phyloP scores from a whole-genome alignment of 2,113 vertebrate species.

The Colistium nudipinnis region DNA sequence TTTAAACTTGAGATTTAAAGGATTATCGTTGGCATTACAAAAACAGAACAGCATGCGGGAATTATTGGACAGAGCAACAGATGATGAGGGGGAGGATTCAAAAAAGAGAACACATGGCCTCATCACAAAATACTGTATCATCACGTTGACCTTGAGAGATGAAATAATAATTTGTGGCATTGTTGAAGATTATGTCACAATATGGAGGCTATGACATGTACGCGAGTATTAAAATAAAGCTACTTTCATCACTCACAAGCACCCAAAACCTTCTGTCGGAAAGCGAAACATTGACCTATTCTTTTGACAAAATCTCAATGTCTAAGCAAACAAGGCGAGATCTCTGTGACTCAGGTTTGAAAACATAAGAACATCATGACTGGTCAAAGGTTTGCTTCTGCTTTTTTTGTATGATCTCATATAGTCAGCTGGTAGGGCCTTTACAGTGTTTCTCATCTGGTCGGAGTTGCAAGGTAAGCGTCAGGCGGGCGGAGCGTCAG shows the following conservation, averaged over 20 bases:
- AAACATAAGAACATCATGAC: slow-evolving; percentile 36
- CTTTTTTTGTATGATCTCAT: slow-evolving; percentile 15
- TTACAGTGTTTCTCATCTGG: slow-evolving; percentile 24
- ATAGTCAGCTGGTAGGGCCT: slow-evolving; percentile 36
- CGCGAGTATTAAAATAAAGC: slow-evolving; percentile 42
- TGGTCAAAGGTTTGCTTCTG: no score
- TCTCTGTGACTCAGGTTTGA: slow-evolving; percentile 61
- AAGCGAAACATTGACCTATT: slow-evolving; percentile 59
- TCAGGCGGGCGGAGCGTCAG: slow-evolving; percentile 40
- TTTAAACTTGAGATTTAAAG: slow-evolving; percentile 18
- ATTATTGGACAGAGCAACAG: slow-evolving; percentile 2
- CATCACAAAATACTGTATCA: slow-evolving; percentile 18
- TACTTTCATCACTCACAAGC: slow-evolving; percentile 53
- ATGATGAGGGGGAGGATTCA: neutral
- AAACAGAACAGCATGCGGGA: slow-evolving; percentile 26
- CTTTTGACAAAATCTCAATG: slow-evolving; percentile 50
- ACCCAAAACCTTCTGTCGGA: slow-evolving; percentile 54
- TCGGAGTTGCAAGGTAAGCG: slow-evolving; percentile 6
- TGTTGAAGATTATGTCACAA: slow-evolving; percentile 23
- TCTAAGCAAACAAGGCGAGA: slow-evolving; percentile 51
- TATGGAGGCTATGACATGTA: slow-evolving; percentile 11
- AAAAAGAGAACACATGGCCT: slow-evolving; percentile 11
- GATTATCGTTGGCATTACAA: neutral
- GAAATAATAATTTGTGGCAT: slow-evolving; percentile 58
- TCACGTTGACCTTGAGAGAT: slow-evolving; percentile 32